A percentile compares a stretch with the other conserved stretches of the same genome.
These are phyloP conservation scores for Pantherophis vulpinus DNA, from an alignment of 2,797 vertebrate species.

Conservation along the genomic window DNA sequence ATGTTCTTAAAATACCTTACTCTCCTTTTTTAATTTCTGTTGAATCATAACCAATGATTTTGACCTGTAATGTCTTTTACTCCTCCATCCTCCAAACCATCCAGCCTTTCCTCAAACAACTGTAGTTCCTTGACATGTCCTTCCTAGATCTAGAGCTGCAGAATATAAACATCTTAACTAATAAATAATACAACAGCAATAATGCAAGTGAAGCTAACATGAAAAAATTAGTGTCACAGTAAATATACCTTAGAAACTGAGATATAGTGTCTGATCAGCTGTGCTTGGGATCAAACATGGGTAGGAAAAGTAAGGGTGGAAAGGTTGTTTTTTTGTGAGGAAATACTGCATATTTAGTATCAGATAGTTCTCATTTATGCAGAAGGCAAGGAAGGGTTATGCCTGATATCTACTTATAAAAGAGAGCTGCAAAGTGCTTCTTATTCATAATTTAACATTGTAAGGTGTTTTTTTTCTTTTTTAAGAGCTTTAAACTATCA, in stretches of 20 bases:
- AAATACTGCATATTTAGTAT: not conserved
- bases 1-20: not conserved
- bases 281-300: not conserved
- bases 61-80: not conserved
- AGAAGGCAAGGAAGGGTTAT: not conserved
- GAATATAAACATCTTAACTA: not conserved
- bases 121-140: not conserved
- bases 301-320: not conserved
- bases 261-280: not conserved
- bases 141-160: not conserved
- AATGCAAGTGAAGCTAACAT: not conserved
- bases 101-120: not conserved
- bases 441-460: not conserved
- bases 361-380: not conserved
- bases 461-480: not conserved
- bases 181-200: not conserved
- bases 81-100: not conserved
- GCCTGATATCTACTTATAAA: not conserved
- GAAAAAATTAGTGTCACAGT: not conserved
- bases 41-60: not conserved
- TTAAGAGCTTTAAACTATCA: not conserved
- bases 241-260: not conserved
- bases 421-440: not conserved
- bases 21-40: not conserved
- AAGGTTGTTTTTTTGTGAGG: not conserved